A percentile compares a stretch with the other conserved stretches of the same genome.
phyloP scores from a whole-genome alignment of 1,140 invertebrate species.

The Drosophila lacteicornis region DNA sequence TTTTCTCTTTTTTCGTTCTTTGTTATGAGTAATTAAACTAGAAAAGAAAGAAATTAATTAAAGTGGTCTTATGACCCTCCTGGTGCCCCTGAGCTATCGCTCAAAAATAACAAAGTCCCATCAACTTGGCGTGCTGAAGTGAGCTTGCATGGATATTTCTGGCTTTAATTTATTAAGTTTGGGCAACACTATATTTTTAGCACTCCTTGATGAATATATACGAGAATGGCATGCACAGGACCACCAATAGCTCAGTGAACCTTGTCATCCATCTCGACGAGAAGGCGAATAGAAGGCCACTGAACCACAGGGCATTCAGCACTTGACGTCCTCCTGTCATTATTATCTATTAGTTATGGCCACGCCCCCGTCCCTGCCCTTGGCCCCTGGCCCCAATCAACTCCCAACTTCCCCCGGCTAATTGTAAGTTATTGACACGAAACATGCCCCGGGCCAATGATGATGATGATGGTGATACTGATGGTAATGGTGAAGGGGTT shows the following conservation, averaged over 20 bases:
- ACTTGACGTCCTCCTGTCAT: slow-evolving; percentile 55
- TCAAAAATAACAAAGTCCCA: slow-evolving; percentile 8
- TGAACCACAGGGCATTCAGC: slow-evolving; percentile 35
- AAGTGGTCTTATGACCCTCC: not conserved
- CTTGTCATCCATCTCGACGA: slow-evolving; percentile 16
- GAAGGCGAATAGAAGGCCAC: slow-evolving; percentile 11
- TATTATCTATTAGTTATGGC: slow-evolving; percentile 69
- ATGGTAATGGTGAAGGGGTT: not conserved
- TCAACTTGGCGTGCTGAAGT: slow-evolving; percentile 5
- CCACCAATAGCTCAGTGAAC: slow-evolving; percentile 47
- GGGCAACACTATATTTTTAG: not conserved
- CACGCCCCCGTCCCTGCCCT: slow-evolving; percentile 21
- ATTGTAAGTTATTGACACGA: slow-evolving; percentile 73
- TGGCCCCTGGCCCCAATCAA: not conserved
- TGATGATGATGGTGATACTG: not conserved
- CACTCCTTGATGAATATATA: slow-evolving; percentile 32
- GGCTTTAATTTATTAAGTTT: slow-evolving; percentile 18
- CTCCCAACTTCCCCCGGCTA: slow-evolving; percentile 26
- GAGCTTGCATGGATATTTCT: not conserved
- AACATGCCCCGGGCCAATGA: slow-evolving; percentile 47
- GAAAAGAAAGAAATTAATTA: slow-evolving; percentile 10
- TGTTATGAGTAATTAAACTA: slow-evolving; percentile 3
- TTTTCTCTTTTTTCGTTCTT: no score
- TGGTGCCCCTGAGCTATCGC: not conserved
- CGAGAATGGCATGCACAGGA: slow-evolving; percentile 16